Conservation (phyloP, 1,140 invertebrate genomes). For the Gryon sp. region DNA sequence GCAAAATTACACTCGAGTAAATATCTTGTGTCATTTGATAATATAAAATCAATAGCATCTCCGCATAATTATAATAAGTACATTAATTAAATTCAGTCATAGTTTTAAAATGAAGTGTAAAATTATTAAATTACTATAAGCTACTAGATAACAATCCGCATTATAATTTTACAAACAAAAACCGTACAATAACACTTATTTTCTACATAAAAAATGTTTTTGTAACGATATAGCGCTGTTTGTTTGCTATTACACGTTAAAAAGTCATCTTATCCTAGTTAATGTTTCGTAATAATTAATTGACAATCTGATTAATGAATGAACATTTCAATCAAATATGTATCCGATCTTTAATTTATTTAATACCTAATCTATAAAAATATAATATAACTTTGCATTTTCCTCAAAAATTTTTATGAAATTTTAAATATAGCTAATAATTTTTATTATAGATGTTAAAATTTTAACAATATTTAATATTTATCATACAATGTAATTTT, state of each 20-base stretch:
- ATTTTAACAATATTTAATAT: too few relatives aligned
- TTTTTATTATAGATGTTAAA: too few relatives aligned
- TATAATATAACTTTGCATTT: too few relatives aligned
- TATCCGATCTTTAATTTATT: too few relatives aligned
- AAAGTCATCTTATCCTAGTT: background rate
- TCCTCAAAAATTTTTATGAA: too few relatives aligned
- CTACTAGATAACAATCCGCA: conserved; percentile 56
- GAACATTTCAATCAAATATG: too few relatives aligned
- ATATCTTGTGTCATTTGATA: conserved; percentile 37
- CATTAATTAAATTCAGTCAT: conserved; percentile 47
- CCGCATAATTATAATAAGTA: conserved; percentile 43
- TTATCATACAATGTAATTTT: too few relatives aligned
- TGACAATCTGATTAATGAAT: too few relatives aligned
- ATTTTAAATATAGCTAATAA: too few relatives aligned
- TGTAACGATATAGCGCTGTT: conserved; percentile 20
- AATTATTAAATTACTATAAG: conserved; percentile 60
- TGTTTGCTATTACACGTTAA: conserved; percentile 1
- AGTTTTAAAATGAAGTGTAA: conserved; percentile 36
- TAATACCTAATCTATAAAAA: too few relatives aligned
- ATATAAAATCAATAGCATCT: conserved; percentile 46
- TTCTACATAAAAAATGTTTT: conserved; percentile 41
- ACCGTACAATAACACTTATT: conserved; percentile 58
- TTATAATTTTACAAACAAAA: conserved; percentile 63
- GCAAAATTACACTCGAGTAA: conserved; percentile 44
- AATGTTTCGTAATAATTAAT: too few relatives aligned